phyloP scores from a whole-genome alignment of 2,797 vertebrate genomes.

The Tauraco hartlaubi region DNA sequence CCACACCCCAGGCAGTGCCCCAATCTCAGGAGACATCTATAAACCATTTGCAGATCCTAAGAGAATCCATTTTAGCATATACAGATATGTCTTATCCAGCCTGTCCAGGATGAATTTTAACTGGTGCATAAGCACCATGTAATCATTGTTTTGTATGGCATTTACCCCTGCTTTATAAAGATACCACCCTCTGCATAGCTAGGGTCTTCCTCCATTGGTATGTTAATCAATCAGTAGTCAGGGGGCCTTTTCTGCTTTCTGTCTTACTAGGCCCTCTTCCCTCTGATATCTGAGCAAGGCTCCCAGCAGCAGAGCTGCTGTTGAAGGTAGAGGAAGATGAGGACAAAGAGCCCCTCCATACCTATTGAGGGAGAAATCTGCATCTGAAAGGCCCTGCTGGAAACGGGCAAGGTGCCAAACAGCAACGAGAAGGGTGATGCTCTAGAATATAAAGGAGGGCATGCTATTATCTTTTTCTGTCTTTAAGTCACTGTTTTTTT shows the following conservation, averaged over 20 bases:
- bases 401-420: slow-evolving; percentile 3
- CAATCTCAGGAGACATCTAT: not conserved
- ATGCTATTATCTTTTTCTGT: not conserved
- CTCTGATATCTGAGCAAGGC: not conserved
- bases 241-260: not conserved
- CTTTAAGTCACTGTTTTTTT: not conserved
- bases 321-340: not conserved
- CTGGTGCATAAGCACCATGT: not conserved
- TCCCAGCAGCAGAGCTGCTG: not conserved
- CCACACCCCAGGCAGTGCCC: not conserved
- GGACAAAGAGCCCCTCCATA: not conserved
- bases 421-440: not conserved
- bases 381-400: slow-evolving; percentile 56
- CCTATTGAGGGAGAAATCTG: slow-evolving; percentile 52
- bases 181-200: not conserved
- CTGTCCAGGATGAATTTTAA: slow-evolving; percentile 39
- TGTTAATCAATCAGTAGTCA: not conserved
- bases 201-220: not conserved
- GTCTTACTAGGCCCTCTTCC: not conserved
- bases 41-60: not conserved
- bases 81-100: slow-evolving; percentile 1
- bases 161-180: not conserved
- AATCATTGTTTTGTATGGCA: not conserved
- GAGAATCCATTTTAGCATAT: not conserved
- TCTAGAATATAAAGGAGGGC: slow-evolving; percentile 21